Base-by-base conservation (phyloP, 1,140 invertebrate species). In the Panagrolaimus sp. region DNA sequence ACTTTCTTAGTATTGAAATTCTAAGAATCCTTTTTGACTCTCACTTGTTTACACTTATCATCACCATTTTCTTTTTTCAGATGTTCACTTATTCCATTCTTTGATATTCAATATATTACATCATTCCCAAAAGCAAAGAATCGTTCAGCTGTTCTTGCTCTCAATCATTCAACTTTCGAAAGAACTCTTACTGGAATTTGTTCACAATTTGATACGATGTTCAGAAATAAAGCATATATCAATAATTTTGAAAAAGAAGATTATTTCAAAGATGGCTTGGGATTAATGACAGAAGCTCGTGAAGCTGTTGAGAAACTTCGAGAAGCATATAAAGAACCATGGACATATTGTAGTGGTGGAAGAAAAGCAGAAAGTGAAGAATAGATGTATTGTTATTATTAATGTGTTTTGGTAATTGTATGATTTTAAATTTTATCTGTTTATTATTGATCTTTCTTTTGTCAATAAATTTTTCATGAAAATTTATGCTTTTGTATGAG, bases 151-250 rank as follows among this genome's bases (percentile, higher is more conserved):
- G 23, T 74, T 9, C 62, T 74, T n/a, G 20, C 76, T 16, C 51
- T 68, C 13, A 74, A 74, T 38, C 73, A 74, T 69, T 77, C 72
- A 9, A 72, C 66, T 43, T 72, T 74, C 31, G 43, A 25, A 16
- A 68, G 63, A 16, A 23, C 76, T 1, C 53, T 74, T n/a, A 47
- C 65, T 38, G 16, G 31, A 44, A 75, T 76, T 20, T 11, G 11
- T 8, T 27, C 44, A 25, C 53, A 72, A 14, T 72, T 38, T 47
- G 70, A 72, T 48, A 62, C 38, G 45, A 48, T 72, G 42, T 63
- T 31, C 27, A 44, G 42, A 48, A 63, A 63, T 27, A 45, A 46
- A 20, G 70, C 70, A 20, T 72, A 46, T 43, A 27, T 72, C 43
- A 65, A 65, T 0, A 48, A 53, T 9, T 72, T 65, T 38, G 48